Percentiles rank a stretch among this genome's conserved stretches.
Conservation (phyloP, 1,140 invertebrate genomes). For the Carposina sasakii region DNA sequence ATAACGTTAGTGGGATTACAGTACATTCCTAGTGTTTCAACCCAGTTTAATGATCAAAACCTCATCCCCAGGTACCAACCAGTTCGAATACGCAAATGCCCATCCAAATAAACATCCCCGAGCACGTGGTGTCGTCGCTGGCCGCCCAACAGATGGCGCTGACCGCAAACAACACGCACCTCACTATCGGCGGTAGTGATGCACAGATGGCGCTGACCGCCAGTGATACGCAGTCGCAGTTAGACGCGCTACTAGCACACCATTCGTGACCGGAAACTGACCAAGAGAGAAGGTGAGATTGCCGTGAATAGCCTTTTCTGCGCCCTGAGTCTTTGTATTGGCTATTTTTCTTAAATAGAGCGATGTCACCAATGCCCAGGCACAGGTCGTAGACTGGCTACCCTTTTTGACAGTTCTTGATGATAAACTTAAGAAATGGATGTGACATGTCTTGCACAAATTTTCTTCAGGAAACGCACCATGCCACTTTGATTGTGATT, state of each 20-base stretch:
- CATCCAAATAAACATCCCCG: conserved; percentile 68
- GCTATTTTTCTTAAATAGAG: conserved; percentile 8
- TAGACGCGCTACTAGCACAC: conserved; percentile 42
- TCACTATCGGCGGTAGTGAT: conserved; percentile 15
- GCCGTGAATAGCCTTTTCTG: conserved; percentile 2
- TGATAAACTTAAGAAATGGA: too few species aligned
- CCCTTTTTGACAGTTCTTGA: too few species aligned
- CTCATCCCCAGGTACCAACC: conserved; percentile 53
- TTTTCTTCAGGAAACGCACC: too few species aligned
- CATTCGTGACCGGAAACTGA: background rate
- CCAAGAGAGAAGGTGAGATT: too few species aligned
- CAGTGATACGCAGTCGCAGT: conserved; percentile 34
- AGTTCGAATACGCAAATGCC: conserved; percentile 53
- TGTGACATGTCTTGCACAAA: too few species aligned
- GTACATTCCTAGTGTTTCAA: too few species aligned
- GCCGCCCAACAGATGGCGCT: conserved; percentile 43
- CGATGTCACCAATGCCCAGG: too few species aligned
- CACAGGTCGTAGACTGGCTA: too few species aligned
- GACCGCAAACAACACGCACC: conserved; percentile 23
- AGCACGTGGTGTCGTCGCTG: conserved; percentile 60
- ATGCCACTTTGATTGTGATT: too few species aligned
- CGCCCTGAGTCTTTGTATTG: conserved; percentile 6
- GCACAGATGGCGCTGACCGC: conserved; percentile 5
- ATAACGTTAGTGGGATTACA: too few species aligned
- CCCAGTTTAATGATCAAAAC: too few species aligned